Evolutionary conservation across 1,140 invertebrate genomes (phyloP), one percentile per base, ranked within the genome.

Genomic region (Cotesia typhae): DNA sequence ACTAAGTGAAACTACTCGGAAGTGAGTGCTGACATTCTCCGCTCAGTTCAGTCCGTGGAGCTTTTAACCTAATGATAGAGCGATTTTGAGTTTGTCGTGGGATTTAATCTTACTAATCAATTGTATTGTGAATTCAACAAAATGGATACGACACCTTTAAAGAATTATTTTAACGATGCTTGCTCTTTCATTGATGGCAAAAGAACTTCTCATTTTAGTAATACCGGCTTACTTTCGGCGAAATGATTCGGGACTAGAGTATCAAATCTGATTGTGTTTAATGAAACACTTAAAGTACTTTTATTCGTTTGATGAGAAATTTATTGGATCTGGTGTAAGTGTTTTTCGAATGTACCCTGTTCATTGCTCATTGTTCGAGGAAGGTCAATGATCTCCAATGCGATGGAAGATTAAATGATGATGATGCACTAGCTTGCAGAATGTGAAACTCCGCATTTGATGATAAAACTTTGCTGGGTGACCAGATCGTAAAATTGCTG

Each of bases 1-100:
- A 74, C 69, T 71, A n/a, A 68, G 69, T 67, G 64, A 53, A 74
- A 74, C 69, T 74, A 60, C 65, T 74, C 55, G 69, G 65, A 63
- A 74, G 69, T 71, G 55, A 67, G 69, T 63, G 73, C 61, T 52
- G 35, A 66, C 51, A 51, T 55, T 55, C 53, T 17, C 17, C 53
- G 17, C 12, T 14, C n/a, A 5, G 4, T 55, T n/a, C 17, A 6
- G 53, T 47, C 41, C 41, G 41, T 47, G 2, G 6, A 47, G 41
- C 41, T 47, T 47, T 47, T 47, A 47, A 7, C 5, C 6, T 47
- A 47, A 47, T 47, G 41, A 47, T 47, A 9, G 41, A 47, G 41
- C 10, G 41, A 47, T 47, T 47, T 47, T 9, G 41, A 47, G 10
- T 47, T 41, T 47, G 4, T 47, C 41, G 6, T 0, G 10, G 41